Base-by-base conservation (phyloP, 2,797 vertebrate species). In the Gobio occitaniae region DNA sequence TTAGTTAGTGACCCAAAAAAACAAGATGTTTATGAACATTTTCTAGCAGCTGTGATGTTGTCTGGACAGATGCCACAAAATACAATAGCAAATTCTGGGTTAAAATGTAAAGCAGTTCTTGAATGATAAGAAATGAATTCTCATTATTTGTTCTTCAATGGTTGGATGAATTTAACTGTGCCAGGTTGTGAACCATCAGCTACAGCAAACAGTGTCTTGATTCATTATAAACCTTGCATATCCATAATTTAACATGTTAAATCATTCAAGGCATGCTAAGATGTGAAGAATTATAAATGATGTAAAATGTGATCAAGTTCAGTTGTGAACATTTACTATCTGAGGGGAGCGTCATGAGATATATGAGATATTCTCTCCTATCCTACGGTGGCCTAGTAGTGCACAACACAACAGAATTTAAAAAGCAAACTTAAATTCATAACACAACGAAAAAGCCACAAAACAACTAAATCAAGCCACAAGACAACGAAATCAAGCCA, bases 181-280 rank as follows among this genome's bases (percentile, higher is more conserved):
- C 13, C 19, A 41, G 13, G 19, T 41, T 54, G 41, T 15, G 36
- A 69, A 25, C 19, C 16, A 4, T 41, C 65, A 41, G 21, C 29
- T 66, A 52, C 32, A n/a, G 32, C 47, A 36, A 50, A 80, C 59
- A 32, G 41, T 21, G 77, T 29, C 61, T 32, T 66, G 21, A 66
- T 80, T 69, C 47, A 25, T 85, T 21, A 91, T 59, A 83, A 76
- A 32, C 65, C 41, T 50, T 3, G 9, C 68, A 36, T 72, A 70
- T 86, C n/a, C 66, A 88, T 82, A 79, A 86, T 86, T 88, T 71
- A 86, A 80, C 29, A 19, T 54, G 32, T 63, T 82, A 47, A 41
- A 86, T 84, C 77, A 86, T 88, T 69, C 41, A 88, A 32, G 5
- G 61, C 76, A 9, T 63, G 38, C 70, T 69, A 78, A 82, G 79